These are phyloP conservation scores for Leptonema lineaticorne DNA, from an alignment of 1,140 invertebrate genomes.

Conservation along the genomic window DNA sequence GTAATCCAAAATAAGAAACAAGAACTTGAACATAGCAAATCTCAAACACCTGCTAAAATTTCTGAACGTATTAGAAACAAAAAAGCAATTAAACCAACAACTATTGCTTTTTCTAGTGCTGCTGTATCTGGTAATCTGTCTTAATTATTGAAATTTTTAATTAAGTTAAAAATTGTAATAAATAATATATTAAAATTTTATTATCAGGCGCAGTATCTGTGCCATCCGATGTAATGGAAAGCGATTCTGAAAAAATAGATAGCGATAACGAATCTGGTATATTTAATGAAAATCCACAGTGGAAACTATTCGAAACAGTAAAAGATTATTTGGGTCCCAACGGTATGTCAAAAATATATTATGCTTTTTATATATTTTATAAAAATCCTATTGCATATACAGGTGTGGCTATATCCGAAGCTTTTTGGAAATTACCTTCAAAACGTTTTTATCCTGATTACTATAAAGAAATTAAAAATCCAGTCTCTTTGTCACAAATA, in stretches of 20 bases:
- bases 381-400: background rate
- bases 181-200: constrained; percentile 26
- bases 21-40: constrained; percentile 66
- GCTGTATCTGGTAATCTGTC: constrained; percentile 42
- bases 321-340: constrained; percentile 67
- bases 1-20: constrained; percentile 63
- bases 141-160: too few species aligned
- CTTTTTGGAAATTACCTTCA: constrained; percentile 91
- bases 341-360: constrained; percentile 56
- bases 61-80: constrained; percentile 61
- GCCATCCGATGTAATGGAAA: constrained; percentile 50
- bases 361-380: background rate
- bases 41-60: constrained; percentile 52
- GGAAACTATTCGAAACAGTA: constrained; percentile 78
- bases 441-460: constrained; percentile 93
- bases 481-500: constrained; percentile 92
- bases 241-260: constrained; percentile 61
- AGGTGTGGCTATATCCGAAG: constrained; percentile 78
- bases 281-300: constrained; percentile 68
- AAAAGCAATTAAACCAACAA: constrained; percentile 46
- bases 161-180: too few species aligned
- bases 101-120: constrained; percentile 45
- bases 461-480: constrained; percentile 95
- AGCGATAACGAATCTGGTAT: constrained; percentile 63
- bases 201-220: constrained; percentile 51